phyloP scores from a whole-genome alignment of 2,888 invertebrate genomes.

The Sphaerophoria taeniata region DNA sequence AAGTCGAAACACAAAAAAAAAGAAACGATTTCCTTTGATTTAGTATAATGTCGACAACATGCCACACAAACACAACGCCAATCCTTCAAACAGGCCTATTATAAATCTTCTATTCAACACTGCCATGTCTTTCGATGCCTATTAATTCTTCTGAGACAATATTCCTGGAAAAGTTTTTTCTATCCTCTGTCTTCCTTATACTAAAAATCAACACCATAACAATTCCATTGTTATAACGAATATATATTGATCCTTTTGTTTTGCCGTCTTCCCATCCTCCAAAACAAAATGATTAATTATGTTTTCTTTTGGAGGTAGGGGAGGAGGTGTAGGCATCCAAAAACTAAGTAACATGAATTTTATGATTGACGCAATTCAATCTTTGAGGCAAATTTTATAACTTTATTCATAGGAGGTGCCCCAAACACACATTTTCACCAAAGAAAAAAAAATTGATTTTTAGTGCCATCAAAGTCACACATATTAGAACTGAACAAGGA shows the following conservation, averaged over 20 bases:
- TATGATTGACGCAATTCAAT: constrained; percentile 67
- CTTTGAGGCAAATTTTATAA: constrained; percentile 25
- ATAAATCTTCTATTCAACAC: neutral
- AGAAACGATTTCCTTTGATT: neutral
- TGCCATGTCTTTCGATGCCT: neutral
- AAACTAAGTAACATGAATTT: constrained; percentile 51
- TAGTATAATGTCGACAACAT: neutral
- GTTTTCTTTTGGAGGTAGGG: neutral
- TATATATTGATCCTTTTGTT: neutral
- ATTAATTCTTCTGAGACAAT: constrained; percentile 4
- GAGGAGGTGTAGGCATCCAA: neutral
- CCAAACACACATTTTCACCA: neutral
- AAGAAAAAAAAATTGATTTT: constrained; percentile 15
- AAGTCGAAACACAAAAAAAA: neutral
- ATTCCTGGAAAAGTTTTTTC: constrained; percentile 9
- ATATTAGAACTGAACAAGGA: neutral
- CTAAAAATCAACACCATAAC: constrained; percentile 23
- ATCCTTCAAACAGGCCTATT: neutral
- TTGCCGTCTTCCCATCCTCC: neutral
- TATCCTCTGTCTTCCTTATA: neutral
- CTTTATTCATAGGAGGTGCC: neutral
- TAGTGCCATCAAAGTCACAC: neutral
- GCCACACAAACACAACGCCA: neutral
- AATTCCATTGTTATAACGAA: constrained; percentile 4
- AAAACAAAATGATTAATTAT: constrained; percentile 63